phyloP scores from a whole-genome alignment of 2,113 vertebrate species.

The Mandrillus leucophaeus region DNA sequence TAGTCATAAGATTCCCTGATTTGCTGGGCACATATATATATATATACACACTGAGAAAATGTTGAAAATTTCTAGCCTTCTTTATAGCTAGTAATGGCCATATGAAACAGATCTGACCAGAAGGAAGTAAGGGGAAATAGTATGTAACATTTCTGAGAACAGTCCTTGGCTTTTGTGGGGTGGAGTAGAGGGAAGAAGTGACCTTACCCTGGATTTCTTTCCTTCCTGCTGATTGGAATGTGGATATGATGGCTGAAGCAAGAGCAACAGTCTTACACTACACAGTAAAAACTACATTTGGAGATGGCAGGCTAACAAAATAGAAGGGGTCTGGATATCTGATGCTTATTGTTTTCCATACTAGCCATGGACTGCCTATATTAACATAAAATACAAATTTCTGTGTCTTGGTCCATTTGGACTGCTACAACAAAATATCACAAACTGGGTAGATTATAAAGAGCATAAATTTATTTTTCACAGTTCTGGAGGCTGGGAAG shows the following conservation, averaged over 20 bases:
- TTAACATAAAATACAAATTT: constrained; percentile 42
- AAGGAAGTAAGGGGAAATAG: neutral
- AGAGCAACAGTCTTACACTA: neutral
- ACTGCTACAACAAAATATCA: neutral
- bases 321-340: neutral
- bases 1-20: neutral
- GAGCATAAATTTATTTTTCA: neutral
- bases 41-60: neutral
- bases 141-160: neutral
- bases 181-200: neutral
- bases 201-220: neutral
- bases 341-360: neutral
- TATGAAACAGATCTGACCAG: neutral
- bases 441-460: neutral
- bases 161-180: neutral
- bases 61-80: neutral
- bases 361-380: neutral
- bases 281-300: neutral
- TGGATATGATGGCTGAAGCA: neutral
- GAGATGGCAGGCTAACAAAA: neutral
- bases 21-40: neutral
- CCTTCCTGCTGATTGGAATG: neutral
- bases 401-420: neutral
- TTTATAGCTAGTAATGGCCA: neutral
- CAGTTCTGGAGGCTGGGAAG: neutral